Evolutionary conservation across 2,797 vertebrate genomes (phyloP).

Genomic region (Danio tinwini): DNA sequence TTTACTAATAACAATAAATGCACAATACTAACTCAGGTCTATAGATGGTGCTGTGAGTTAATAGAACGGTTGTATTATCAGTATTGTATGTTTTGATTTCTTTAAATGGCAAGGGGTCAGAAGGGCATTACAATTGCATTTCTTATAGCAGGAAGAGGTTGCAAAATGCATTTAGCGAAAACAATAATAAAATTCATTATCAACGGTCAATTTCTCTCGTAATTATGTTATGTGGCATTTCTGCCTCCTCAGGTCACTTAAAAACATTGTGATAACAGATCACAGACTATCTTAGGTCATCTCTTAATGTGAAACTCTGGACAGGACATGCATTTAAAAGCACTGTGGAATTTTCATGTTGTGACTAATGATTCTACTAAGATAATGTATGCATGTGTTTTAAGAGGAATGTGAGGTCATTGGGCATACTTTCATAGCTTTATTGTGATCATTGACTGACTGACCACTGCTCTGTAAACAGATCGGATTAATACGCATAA

Average conservation of each 20-base stretch:
- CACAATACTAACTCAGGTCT: not conserved
- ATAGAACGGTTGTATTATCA: too few species aligned
- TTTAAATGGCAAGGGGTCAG: not conserved
- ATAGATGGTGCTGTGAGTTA: conserved; percentile 15
- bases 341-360: not conserved
- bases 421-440: not conserved
- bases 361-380: not conserved
- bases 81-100: not conserved
- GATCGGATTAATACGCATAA: not conserved
- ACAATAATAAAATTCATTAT: not conserved
- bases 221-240: not conserved
- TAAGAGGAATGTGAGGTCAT: not conserved
- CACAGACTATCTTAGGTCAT: not conserved
- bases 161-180: not conserved
- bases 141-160: not conserved
- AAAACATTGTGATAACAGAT: not conserved
- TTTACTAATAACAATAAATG: too few species aligned
- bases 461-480: not conserved
- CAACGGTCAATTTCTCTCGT: not conserved
- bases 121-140: not conserved
- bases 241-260: not conserved
- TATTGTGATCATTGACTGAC: not conserved
- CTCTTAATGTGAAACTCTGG: not conserved
- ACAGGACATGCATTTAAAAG: not conserved
- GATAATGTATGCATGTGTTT: not conserved